phyloP scores from a whole-genome alignment of 2,888 invertebrate species.

The Hemistola chrysoprasaria region DNA sequence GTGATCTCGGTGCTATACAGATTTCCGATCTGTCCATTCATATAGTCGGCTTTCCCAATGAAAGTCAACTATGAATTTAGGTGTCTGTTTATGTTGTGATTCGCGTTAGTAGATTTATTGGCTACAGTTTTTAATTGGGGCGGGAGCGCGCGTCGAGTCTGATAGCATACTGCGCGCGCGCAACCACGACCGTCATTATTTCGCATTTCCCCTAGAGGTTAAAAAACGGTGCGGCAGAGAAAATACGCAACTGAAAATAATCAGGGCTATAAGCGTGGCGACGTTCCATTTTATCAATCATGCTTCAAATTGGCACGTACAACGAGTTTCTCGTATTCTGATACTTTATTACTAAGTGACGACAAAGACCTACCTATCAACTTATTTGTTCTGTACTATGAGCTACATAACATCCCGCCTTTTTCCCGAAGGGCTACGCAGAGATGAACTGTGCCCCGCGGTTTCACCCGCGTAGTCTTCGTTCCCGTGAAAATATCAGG shows the following conservation, averaged over 20 bases:
- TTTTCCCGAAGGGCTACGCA: too few species aligned
- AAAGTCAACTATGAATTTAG: conserved; percentile 67
- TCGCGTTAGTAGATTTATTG: too few species aligned
- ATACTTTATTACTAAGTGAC: neutral
- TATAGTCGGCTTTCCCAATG: conserved; percentile 61
- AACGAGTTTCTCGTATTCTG: neutral
- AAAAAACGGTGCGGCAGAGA: conserved; percentile 72
- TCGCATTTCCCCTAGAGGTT: conserved; percentile 70
- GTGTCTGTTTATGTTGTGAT: conserved; percentile 11
- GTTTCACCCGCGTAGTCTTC: too few species aligned
- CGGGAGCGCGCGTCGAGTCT: conserved; percentile 57
- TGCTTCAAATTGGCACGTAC: conserved; percentile 16
- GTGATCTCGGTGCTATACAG: conserved; percentile 11
- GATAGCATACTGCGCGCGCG: conserved; percentile 55
- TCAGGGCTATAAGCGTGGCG: conserved; percentile 51
- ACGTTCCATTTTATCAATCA: conserved; percentile 32
- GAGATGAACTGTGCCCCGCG: too few species aligned
- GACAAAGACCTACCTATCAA: too few species aligned
- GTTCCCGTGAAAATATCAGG: too few species aligned
- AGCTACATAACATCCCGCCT: too few species aligned
- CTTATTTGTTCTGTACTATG: too few species aligned
- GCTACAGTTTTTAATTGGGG: conserved; percentile 40
- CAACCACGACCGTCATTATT: conserved; percentile 53
- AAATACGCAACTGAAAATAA: conserved; percentile 69
- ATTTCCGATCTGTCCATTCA: conserved; percentile 44